Conservation (phyloP, 1,140 invertebrate species). For the Plectus sambesii region DNA sequence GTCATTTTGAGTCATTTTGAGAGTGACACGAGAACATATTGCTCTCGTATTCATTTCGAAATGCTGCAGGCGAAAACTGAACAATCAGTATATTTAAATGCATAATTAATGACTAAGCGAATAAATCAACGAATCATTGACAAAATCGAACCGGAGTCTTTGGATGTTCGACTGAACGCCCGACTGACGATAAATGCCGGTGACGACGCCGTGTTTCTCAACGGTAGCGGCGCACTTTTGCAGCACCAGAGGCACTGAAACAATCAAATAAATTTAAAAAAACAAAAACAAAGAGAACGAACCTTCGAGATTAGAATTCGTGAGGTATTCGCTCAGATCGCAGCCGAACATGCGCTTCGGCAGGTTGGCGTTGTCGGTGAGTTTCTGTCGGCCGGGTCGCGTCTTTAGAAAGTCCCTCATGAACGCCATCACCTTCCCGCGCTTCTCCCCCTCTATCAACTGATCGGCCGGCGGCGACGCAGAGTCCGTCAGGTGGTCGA, state of each 20-base stretch:
- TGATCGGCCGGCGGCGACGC: too few relatives aligned
- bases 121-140: conserved; percentile 36
- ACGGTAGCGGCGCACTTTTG: conserved; percentile 83
- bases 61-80: too few relatives aligned
- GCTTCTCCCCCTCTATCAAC: neutral
- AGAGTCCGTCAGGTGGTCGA: too few relatives aligned
- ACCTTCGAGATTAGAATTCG: conserved; percentile 82
- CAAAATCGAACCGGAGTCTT: conserved; percentile 72
- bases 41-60: too few relatives aligned
- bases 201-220: conserved; percentile 81
- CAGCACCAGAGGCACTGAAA: conserved; percentile 76
- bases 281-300: conserved; percentile 19
- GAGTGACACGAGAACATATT: too few relatives aligned
- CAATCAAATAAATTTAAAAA: conserved; percentile 32
- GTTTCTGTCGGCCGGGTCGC: neutral
- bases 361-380: neutral
- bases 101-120: conserved; percentile 4
- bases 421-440: neutral
- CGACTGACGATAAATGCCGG: conserved; percentile 90
- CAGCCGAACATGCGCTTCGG: conserved; percentile 94
- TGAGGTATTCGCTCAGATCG: conserved; percentile 81
- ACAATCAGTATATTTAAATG: too few relatives aligned
- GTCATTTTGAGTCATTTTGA: too few relatives aligned
- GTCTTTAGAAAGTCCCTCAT: too few relatives aligned
- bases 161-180: conserved; percentile 93